Conservation (phyloP, 1,140 invertebrate species). For the Dreissena rostriformis region DNA sequence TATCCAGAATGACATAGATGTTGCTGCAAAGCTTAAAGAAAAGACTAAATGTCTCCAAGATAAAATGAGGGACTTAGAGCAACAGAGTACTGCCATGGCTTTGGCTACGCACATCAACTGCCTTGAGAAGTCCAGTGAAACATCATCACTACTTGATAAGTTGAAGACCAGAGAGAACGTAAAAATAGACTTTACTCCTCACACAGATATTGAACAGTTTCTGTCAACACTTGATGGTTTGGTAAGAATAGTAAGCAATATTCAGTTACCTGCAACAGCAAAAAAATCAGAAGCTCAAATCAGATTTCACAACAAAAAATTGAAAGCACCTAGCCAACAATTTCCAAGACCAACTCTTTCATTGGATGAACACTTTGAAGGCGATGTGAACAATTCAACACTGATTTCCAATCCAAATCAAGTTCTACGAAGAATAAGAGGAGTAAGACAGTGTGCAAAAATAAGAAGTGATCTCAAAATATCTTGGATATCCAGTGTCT, state of each 20-base stretch:
- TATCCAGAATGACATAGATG: background rate
- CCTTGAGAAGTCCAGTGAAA: background rate
- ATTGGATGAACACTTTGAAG: background rate
- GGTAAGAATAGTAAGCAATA: no score
- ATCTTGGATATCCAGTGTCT: background rate
- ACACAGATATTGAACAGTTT: no score
- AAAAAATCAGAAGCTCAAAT: no score
- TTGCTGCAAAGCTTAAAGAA: background rate
- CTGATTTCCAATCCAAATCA: background rate
- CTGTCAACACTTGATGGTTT: no score
- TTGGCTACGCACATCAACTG: background rate
- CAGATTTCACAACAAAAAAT: no score
- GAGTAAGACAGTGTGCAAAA: background rate
- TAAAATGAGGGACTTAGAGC: background rate
- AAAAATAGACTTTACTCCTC: no score
- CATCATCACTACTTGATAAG: no score
- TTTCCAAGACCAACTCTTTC: background rate
- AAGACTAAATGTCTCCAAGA: background rate
- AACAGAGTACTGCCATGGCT: background rate
- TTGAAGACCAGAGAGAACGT: no score
- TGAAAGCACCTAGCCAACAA: background rate
- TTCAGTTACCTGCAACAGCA: no score
- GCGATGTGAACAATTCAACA: background rate
- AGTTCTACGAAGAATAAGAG: background rate
- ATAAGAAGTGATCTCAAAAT: background rate